Conservation (phyloP, 2,888 invertebrate genomes). For the Oligia strigilis region DNA sequence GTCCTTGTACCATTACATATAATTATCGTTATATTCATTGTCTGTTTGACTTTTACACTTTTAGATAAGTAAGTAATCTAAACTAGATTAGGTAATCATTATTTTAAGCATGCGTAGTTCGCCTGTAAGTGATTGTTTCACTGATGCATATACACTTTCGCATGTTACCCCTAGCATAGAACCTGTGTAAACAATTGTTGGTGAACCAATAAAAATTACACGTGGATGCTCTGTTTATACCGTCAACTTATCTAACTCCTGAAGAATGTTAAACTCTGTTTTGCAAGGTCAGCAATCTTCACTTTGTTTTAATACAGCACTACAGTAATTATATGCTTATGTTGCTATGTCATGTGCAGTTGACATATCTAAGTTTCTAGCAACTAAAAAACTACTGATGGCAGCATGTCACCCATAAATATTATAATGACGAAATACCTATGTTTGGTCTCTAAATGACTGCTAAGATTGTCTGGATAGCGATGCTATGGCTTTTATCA, state of each 20-base stretch:
- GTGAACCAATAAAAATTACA: neutral
- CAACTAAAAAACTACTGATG: too few relatives aligned
- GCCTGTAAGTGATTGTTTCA: too few relatives aligned
- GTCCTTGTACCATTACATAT: too few relatives aligned
- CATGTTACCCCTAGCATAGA: too few relatives aligned
- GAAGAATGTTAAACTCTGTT: neutral
- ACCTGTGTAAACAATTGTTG: too few relatives aligned
- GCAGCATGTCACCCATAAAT: too few relatives aligned
- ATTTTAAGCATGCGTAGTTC: too few relatives aligned
- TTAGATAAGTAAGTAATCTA: too few relatives aligned
- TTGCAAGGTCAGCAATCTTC: neutral
- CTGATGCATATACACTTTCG: too few relatives aligned
- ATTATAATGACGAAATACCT: neutral
- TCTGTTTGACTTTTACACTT: too few relatives aligned
- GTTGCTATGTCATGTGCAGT: neutral
- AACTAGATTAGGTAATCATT: too few relatives aligned
- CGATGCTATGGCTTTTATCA: neutral
- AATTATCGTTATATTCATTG: too few relatives aligned
- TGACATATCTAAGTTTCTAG: neutral
- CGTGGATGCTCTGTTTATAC: neutral
- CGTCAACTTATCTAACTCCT: neutral
- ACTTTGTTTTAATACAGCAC: neutral
- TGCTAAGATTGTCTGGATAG: neutral
- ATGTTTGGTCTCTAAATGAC: neutral
- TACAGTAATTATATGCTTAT: constrained; percentile 16